phyloP scores from a whole-genome alignment of 1,140 invertebrate species.

The Andricus grossulariae region DNA sequence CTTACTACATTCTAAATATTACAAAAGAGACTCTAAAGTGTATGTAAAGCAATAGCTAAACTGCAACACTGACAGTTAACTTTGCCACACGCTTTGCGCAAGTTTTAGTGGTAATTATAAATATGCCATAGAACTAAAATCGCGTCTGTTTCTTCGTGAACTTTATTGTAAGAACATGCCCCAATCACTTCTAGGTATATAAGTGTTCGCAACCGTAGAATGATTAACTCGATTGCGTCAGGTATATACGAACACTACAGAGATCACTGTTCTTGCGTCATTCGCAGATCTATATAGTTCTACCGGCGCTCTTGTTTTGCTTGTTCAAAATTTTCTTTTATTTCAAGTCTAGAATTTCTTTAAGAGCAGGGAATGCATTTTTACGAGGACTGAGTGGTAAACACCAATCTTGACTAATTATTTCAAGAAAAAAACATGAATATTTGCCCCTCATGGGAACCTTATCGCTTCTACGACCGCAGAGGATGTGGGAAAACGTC shows the following conservation, averaged over 20 bases:
- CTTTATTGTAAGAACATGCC: slow-evolving; percentile 16
- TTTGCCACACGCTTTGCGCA: not conserved
- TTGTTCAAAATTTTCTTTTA: slow-evolving; percentile 1
- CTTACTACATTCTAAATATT: not conserved
- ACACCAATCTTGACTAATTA: no score
- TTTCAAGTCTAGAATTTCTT: not conserved
- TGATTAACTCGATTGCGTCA: slow-evolving; percentile 29
- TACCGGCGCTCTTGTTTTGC: slow-evolving; percentile 6
- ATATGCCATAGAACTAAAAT: not conserved
- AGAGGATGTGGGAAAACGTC: no score
- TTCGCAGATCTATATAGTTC: not conserved
- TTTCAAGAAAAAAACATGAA: no score
- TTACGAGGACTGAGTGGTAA: no score
- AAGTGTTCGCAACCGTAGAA: not conserved
- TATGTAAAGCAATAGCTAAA: not conserved
- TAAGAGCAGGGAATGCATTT: no score
- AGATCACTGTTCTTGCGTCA: slow-evolving; percentile 12
- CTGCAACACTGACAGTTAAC: not conserved
- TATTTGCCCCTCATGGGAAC: no score
- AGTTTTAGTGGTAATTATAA: slow-evolving; percentile 20
- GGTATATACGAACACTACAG: not conserved
- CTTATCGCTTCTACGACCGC: no score
- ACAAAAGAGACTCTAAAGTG: not conserved
- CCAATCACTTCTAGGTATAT: slow-evolving; percentile 10
- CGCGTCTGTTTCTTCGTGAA: slow-evolving; percentile 3